These are phyloP conservation scores for Sinelater perroti DNA, from an alignment of 2,888 invertebrate genomes.

Conservation along the genomic window DNA sequence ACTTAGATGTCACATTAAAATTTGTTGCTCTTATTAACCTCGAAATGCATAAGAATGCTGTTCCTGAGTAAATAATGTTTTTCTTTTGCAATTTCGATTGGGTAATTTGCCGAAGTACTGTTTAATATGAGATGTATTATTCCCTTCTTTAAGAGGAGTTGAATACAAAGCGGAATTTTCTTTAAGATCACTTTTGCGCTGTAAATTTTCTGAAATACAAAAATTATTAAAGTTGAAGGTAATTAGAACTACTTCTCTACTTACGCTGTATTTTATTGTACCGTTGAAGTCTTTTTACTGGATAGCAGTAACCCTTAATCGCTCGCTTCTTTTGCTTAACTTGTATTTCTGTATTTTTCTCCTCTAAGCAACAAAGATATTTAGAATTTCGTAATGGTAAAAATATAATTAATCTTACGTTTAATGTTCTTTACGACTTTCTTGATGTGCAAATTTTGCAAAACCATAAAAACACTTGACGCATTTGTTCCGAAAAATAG, in stretches of 20 bases:
- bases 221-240: too few relatives aligned
- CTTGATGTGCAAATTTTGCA: constrained; percentile 25
- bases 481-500: constrained; percentile 50
- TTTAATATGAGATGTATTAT: not conserved
- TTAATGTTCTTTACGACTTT: not conserved
- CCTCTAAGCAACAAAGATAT: not conserved
- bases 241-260: not conserved
- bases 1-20: not conserved
- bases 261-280: not conserved
- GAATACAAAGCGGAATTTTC: too few relatives aligned
- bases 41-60: not conserved
- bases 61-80: not conserved
- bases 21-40: not conserved
- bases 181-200: too few relatives aligned
- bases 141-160: too few relatives aligned
- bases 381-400: not conserved
- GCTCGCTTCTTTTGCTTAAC: too few relatives aligned
- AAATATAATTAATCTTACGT: not conserved
- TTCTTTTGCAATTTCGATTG: too few relatives aligned
- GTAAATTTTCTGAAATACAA: too few relatives aligned
- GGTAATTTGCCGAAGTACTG: too few relatives aligned
- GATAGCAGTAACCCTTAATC: not conserved
- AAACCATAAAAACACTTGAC: constrained; percentile 45
- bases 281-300: not conserved
- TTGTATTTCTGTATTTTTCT: too few relatives aligned